These are phyloP conservation scores for Tragulus kanchil DNA, from an alignment of 2,113 vertebrate genomes.

Conservation along the genomic window DNA sequence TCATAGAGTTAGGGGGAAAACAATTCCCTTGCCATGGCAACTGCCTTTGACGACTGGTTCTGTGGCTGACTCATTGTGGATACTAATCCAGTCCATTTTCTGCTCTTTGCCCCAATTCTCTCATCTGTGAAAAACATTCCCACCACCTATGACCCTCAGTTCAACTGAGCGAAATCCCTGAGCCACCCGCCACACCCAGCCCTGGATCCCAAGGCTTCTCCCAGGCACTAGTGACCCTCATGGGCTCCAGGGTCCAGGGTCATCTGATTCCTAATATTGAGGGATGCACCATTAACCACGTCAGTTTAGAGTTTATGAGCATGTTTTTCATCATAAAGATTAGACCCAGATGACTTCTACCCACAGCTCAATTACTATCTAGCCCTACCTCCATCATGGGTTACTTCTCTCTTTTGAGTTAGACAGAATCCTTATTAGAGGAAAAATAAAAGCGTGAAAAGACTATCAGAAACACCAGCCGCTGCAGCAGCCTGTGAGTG, in stretches of 20 bases:
- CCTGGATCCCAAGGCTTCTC: background rate
- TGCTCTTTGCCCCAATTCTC: background rate
- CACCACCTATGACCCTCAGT: background rate
- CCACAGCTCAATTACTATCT: background rate
- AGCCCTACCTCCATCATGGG: background rate
- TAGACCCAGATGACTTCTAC: background rate
- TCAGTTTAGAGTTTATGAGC: background rate
- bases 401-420: constrained; percentile 45
- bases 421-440: background rate
- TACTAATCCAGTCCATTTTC: background rate
- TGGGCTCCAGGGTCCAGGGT: rapidly evolving
- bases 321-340: constrained; percentile 33
- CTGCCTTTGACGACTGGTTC: background rate
- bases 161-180: background rate
- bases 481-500: rapidly evolving
- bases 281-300: background rate
- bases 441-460: background rate
- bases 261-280: background rate
- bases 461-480: background rate
- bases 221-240: background rate
- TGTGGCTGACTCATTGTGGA: background rate
- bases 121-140: background rate
- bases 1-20: background rate
- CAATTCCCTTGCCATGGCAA: rapidly evolving
- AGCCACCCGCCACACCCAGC: background rate